Evolutionary conservation across 2,113 vertebrate species (phyloP).

Genomic region (Eupsittula cactorum): DNA sequence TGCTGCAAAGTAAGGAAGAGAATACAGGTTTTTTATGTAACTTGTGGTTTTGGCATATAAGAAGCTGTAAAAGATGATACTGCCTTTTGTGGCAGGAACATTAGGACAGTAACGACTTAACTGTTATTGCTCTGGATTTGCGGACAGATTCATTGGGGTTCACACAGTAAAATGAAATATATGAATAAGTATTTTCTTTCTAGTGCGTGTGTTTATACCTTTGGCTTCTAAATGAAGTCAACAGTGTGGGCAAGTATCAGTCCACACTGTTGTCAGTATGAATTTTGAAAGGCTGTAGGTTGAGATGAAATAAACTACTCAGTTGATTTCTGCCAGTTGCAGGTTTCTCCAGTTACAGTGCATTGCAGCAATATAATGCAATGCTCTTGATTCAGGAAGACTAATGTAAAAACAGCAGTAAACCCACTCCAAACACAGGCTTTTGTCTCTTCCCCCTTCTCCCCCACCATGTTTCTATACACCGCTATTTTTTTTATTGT

Average conservation of each 20-base stretch:
- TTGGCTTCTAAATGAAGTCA: not conserved
- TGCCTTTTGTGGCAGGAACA: not conserved
- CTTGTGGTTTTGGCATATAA: not conserved
- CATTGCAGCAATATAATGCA: not conserved
- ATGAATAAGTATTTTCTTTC: not conserved
- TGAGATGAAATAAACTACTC: not conserved
- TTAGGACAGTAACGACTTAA: not conserved
- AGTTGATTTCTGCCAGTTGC: not conserved
- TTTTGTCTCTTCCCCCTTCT: not conserved
- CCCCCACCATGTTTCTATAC: not conserved
- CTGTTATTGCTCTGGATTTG: not conserved
- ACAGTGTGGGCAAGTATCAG: not conserved
- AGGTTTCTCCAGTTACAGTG: not conserved
- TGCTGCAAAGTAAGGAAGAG: slow-evolving; percentile 95
- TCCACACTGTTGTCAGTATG: not conserved
- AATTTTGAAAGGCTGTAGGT: not conserved
- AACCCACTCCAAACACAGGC: not conserved
- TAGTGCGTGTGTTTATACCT: not conserved
- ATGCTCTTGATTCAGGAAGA: not conserved
- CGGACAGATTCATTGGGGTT: not conserved
- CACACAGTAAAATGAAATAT: not conserved
- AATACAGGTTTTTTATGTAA: not conserved
- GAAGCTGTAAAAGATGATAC: not conserved
- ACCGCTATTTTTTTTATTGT: not conserved
- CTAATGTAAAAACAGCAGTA: not conserved